Conservation (phyloP, 2,113 vertebrate species). For the Coreoperca whiteheadi region DNA sequence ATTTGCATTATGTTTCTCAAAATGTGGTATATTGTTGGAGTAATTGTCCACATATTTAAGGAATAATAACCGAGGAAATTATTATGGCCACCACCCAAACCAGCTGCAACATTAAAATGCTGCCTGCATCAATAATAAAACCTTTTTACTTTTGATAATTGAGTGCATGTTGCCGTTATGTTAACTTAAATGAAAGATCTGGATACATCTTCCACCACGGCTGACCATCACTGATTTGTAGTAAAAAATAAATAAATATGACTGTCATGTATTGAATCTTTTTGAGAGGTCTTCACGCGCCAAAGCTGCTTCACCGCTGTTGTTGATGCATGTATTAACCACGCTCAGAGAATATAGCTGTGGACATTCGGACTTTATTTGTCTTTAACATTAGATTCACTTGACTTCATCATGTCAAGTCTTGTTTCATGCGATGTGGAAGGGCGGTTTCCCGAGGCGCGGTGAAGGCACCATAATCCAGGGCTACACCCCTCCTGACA, state of each 20-base stretch:
- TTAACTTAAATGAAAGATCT: neutral
- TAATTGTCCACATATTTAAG: neutral
- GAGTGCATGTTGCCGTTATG: neutral
- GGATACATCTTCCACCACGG: neutral
- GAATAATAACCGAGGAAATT: too few relatives aligned
- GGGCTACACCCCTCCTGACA: slow-evolving; percentile 62
- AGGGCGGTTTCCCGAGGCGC: neutral
- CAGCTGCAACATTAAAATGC: neutral
- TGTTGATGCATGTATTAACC: too few relatives aligned
- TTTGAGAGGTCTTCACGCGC: too few relatives aligned
- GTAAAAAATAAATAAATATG: neutral
- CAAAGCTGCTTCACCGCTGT: too few relatives aligned
- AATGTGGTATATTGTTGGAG: neutral
- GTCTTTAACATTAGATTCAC: too few relatives aligned
- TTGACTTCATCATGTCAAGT: neutral
- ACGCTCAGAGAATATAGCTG: too few relatives aligned
- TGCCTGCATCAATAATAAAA: too few relatives aligned
- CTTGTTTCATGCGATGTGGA: neutral
- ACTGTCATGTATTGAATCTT: too few relatives aligned
- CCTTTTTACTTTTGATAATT: neutral
- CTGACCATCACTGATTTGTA: neutral
- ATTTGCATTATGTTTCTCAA: neutral
- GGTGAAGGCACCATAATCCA: slow-evolving; percentile 43
- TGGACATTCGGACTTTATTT: too few relatives aligned
- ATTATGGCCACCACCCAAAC: too few relatives aligned